These are phyloP conservation scores for Physella acuta DNA, from an alignment of 1,140 invertebrate genomes.

Conservation along the genomic window DNA sequence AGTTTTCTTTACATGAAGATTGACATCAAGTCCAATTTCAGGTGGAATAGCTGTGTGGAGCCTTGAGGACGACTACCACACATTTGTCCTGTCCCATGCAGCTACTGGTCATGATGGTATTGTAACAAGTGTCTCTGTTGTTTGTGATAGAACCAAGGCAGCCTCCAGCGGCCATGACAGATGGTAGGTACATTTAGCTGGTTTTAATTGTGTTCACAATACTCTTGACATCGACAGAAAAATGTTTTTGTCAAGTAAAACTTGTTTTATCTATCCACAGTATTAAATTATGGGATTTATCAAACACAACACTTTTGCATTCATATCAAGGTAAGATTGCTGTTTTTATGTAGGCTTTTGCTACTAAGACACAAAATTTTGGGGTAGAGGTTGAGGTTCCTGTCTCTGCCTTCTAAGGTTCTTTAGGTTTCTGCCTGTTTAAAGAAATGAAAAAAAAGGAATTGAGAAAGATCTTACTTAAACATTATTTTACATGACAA, in stretches of 20 bases:
- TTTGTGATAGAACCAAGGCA: conserved; percentile 16
- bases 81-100: conserved; percentile 46
- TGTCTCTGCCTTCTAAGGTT: no score
- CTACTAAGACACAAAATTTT: no score
- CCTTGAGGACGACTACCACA: conserved; percentile 47
- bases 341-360: no score
- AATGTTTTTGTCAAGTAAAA: background rate
- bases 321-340: conserved; percentile 7
- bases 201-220: background rate
- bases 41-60: conserved; percentile 54
- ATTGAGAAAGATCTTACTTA: no score
- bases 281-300: conserved; percentile 24
- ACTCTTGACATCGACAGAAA: background rate
- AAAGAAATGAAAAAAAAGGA: no score
- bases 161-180: conserved; percentile 17
- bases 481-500: no score
- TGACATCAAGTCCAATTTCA: no score
- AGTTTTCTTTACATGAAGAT: no score
- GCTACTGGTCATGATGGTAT: conserved; percentile 53
- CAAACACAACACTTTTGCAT: conserved; percentile 4
- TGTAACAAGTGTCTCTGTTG: conserved; percentile 38
- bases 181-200: conserved; percentile 13
- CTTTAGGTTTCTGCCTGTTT: no score
- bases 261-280: conserved; percentile 8
- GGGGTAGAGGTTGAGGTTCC: no score